Percentiles rank a stretch among this genome's conserved stretches.
These are phyloP conservation scores for Cryptocephalus moraei DNA, from an alignment of 2,888 invertebrate genomes.

Conservation along the genomic window DNA sequence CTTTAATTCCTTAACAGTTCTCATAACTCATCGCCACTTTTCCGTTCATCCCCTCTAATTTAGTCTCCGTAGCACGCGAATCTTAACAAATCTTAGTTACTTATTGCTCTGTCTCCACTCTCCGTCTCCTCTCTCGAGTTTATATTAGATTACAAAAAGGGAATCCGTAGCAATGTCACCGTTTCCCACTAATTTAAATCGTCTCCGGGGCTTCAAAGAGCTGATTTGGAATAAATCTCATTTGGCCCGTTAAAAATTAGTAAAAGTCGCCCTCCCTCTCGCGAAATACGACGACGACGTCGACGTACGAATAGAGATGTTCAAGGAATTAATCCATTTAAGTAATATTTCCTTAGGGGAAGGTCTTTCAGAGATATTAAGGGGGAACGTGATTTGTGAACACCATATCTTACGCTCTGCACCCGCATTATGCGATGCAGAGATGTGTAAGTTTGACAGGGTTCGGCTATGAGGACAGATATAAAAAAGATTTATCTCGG, in stretches of 20 bases:
- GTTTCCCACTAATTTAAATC: background rate
- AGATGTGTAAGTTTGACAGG: background rate
- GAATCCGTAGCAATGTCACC: background rate
- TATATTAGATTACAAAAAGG: background rate
- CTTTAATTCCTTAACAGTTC: no score
- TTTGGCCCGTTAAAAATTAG: background rate
- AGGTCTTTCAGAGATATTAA: background rate
- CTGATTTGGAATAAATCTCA: background rate
- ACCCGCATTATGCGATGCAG: background rate
- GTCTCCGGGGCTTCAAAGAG: background rate
- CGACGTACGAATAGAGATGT: background rate
- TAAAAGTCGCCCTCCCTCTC: background rate
- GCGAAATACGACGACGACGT: background rate
- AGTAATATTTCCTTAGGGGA: background rate
- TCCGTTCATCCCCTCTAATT: no score
- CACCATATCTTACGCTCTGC: slow-evolving; percentile 9
- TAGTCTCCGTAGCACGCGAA: no score
- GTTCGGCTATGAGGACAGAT: background rate
- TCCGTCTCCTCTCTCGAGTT: background rate
- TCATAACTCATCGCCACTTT: no score
- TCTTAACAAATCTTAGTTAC: background rate
- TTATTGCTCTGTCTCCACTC: background rate
- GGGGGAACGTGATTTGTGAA: slow-evolving; percentile 16
- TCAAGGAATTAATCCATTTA: background rate
- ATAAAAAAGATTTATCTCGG: background rate